phyloP scores from a whole-genome alignment of 2,888 invertebrate genomes.

The Yponomeuta evonymella region DNA sequence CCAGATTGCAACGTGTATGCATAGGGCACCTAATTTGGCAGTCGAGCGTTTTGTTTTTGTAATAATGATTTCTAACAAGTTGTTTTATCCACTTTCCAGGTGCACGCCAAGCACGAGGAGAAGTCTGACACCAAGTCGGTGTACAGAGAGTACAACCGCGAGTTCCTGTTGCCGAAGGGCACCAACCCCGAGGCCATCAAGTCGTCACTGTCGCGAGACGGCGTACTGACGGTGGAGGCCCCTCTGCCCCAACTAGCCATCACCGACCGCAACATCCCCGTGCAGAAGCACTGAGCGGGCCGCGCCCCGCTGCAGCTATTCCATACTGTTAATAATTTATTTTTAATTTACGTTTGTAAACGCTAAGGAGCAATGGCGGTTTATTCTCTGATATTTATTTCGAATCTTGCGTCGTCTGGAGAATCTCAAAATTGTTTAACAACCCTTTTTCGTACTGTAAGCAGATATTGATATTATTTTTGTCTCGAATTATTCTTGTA shows the following conservation, averaged over 20 bases:
- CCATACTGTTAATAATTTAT: constrained; percentile 74
- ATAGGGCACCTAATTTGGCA: no score
- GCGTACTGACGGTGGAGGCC: constrained; percentile 97
- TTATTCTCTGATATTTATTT: constrained; percentile 57
- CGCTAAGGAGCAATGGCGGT: constrained; percentile 63
- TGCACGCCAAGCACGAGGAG: constrained; percentile 98
- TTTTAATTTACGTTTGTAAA: constrained; percentile 40
- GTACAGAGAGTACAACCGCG: constrained; percentile 98
- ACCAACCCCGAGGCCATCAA: constrained; percentile 97
- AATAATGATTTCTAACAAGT: not conserved
- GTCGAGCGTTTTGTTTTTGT: no score
- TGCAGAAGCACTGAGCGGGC: constrained; percentile 76
- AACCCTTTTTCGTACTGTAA: constrained; percentile 9
- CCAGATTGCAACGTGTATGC: no score
- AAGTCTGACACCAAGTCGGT: constrained; percentile 97
- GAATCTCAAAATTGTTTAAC: constrained; percentile 59
- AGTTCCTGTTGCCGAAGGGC: constrained; percentile 97
- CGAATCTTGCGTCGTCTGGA: constrained; percentile 50
- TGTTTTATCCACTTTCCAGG: constrained; percentile 74
- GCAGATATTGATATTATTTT: constrained; percentile 9
- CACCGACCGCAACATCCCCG: constrained; percentile 89
- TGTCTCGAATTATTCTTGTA: constrained; percentile 10
- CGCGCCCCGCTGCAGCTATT: constrained; percentile 53
- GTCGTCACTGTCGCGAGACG: constrained; percentile 96
- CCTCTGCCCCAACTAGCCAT: constrained; percentile 92